Evolutionary conservation across 23 tunicate genomes (phyloP), one percentile per base, ranked within the genome.

Genomic region (Trididemnum miniatum): DNA sequence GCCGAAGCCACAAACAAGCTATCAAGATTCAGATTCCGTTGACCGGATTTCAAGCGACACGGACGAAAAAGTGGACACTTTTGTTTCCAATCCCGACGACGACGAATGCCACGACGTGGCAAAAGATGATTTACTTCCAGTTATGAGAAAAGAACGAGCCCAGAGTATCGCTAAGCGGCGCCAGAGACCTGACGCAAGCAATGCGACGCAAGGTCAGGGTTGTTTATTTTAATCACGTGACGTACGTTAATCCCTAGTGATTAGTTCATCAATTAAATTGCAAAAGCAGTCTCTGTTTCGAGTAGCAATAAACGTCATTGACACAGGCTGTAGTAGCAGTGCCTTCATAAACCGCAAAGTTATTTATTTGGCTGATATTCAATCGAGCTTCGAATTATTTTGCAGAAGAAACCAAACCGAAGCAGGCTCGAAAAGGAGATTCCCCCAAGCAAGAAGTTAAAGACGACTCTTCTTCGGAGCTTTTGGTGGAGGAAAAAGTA

Each of bases 61-160:
- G 12, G 54, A 44, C 54, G 9, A 7, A 15, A 44, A 7, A 9
- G 54, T 44, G 12, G 54, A 44, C 15, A 15, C 54, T 15, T 7
- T 15, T 9, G 54, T 44, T 9, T 9, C 12, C 12, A 7, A 7
- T 9, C 54, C 54, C 12, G 15, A 44, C 15, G 54, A 44, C 15
- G 54, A 15, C 54, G 67, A 62, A 20, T 26, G 29, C 67, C 67
- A n/a, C 67, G n/a, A 20, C 26, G n/a, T 20, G 29, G 15, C 67
- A 26, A 22, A 69, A 7, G 90, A 71, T 32, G 36, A 31, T 71
- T 38, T 83, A 31, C 89, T 90, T 22, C 96, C 96, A 1, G 83
- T 60, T 26, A 90, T 90, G 96, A 73, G 96, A 38, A 85, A 80
- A 54, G 86, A 80, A 33, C 78, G 96, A 28, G 96, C 96, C 23